A percentile compares a stretch with the other conserved stretches of the same genome.
Conservation (phyloP, 1,140 invertebrate genomes). For the Radopholus similis region DNA sequence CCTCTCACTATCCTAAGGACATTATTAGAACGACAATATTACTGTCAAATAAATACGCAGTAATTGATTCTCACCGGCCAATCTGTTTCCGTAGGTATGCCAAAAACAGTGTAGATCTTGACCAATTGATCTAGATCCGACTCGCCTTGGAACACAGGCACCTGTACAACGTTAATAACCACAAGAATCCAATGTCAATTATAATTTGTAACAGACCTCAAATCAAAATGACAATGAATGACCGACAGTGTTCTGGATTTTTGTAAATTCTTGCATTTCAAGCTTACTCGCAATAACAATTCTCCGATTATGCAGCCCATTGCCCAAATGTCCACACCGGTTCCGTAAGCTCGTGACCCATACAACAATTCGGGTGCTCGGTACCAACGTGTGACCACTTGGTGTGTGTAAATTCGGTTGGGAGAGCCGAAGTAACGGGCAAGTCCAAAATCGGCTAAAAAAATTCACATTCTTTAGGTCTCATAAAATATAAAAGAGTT, state of each 20-base stretch:
- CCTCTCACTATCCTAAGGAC: no score
- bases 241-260: no score
- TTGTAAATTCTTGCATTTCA: no score
- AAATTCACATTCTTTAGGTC: constrained; percentile 44
- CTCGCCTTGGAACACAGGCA: constrained; percentile 90
- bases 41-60: no score
- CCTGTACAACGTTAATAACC: constrained; percentile 57
- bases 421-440: constrained; percentile 95
- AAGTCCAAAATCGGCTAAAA: constrained; percentile 95
- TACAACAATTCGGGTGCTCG: constrained; percentile 81
- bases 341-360: constrained; percentile 87
- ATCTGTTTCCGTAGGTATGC: constrained; percentile 83
- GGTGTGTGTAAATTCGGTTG: constrained; percentile 90
- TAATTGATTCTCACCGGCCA: constrained; percentile 84
- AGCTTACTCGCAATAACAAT: constrained; percentile 72
- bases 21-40: no score
- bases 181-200: not conserved
- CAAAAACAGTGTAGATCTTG: constrained; percentile 84
- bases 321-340: constrained; percentile 97
- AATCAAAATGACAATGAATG: not conserved
- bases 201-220: not conserved
- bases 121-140: constrained; percentile 92
- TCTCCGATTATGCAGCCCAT: constrained; percentile 96
- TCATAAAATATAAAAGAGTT: constrained; percentile 14
- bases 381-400: constrained; percentile 81